Conservation (phyloP, 2,888 invertebrate genomes). For the Agonopterix arenella region DNA sequence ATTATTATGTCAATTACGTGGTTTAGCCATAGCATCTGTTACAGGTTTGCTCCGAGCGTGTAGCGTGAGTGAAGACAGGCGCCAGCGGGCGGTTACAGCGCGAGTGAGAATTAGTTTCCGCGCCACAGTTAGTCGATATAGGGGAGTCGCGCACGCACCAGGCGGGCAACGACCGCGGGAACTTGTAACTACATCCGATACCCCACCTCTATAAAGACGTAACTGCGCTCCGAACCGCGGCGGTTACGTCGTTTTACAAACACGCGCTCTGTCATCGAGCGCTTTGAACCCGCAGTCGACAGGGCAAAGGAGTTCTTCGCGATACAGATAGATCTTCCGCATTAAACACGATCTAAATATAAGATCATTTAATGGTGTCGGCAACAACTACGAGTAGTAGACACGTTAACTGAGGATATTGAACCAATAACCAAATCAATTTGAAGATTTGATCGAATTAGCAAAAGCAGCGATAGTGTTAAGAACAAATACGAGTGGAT, state of each 20-base stretch:
- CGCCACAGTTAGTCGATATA: constrained; percentile 62
- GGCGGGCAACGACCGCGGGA: constrained; percentile 73
- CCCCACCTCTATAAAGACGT: constrained; percentile 40
- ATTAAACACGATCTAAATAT: constrained; percentile 24
- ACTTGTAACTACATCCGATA: constrained; percentile 72
- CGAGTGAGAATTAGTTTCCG: constrained; percentile 11
- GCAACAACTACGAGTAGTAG: neutral
- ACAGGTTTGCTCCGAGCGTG: neutral
- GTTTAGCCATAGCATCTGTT: constrained; percentile 4
- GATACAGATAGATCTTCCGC: constrained; percentile 51
- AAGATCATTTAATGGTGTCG: neutral
- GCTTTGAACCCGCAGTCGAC: constrained; percentile 56
- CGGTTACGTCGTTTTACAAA: constrained; percentile 33
- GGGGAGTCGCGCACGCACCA: constrained; percentile 53
- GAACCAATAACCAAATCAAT: no score
- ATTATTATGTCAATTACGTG: constrained; percentile 4
- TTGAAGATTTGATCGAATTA: no score
- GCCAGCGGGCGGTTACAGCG: neutral
- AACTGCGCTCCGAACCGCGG: constrained; percentile 29
- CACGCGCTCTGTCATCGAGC: constrained; percentile 31
- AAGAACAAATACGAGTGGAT: no score
- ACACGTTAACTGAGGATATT: no score
- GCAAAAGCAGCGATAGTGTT: no score
- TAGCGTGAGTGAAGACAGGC: neutral
- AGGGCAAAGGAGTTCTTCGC: constrained; percentile 46